phyloP scores from a whole-genome alignment of 2,888 invertebrate genomes.

The Zygaena filipendulae region DNA sequence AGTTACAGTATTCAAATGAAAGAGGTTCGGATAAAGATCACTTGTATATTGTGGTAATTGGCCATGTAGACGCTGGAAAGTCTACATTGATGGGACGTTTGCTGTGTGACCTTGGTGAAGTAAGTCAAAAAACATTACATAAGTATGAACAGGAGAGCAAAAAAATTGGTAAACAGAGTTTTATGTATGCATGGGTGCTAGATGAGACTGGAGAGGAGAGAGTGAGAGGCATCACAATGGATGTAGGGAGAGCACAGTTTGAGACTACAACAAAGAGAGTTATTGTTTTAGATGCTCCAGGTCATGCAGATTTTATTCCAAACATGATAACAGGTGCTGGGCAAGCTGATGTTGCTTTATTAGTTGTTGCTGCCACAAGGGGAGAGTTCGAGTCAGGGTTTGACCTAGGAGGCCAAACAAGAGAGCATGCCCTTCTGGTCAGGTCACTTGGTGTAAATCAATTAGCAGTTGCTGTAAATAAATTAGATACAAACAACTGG shows the following conservation, averaged over 20 bases:
- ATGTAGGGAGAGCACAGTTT: constrained; percentile 93
- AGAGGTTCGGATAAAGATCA: constrained; percentile 85
- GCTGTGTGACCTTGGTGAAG: constrained; percentile 86
- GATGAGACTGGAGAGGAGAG: constrained; percentile 99
- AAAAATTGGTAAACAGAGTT: constrained; percentile 97
- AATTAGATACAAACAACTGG: constrained; percentile 97
- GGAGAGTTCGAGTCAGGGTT: constrained; percentile 99
- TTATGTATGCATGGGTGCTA: constrained; percentile 98
- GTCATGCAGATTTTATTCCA: constrained; percentile 99
- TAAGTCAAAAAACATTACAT: constrained; percentile 89
- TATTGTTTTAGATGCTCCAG: constrained; percentile 95
- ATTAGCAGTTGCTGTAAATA: constrained; percentile 95
- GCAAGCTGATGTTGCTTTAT: constrained; percentile 96
- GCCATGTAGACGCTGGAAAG: constrained; percentile 98
- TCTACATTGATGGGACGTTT: constrained; percentile 97
- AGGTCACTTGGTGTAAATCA: constrained; percentile 91
- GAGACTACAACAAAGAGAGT: constrained; percentile 87
- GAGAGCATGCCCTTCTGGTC: constrained; percentile 96
- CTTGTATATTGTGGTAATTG: constrained; percentile 92
- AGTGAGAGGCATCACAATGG: constrained; percentile 98
- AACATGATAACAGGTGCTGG: constrained; percentile 99
- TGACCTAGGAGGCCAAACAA: constrained; percentile 96
- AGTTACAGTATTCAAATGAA: constrained; percentile 75
- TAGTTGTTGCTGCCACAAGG: constrained; percentile 95
- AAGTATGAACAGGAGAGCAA: constrained; percentile 98